Conservation (phyloP, 2,797 vertebrate genomes). For the Crax fasciolata region DNA sequence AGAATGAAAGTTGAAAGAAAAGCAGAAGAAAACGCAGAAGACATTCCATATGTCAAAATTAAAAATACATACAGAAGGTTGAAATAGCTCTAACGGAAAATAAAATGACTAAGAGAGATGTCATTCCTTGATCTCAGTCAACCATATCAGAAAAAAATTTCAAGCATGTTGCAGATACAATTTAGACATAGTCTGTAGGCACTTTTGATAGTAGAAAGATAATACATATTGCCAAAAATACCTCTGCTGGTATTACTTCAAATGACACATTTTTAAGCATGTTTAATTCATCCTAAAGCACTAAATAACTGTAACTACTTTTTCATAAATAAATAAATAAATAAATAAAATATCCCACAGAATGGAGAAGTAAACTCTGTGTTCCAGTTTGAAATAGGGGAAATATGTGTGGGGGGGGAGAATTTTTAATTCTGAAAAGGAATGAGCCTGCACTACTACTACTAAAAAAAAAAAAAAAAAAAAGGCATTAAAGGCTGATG, state of each 20-base stretch:
- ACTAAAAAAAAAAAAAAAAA: neutral
- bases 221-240: neutral
- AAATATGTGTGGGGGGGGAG: neutral
- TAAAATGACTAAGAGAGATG: neutral
- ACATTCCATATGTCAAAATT: neutral
- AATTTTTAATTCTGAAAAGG: neutral
- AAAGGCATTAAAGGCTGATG: neutral
- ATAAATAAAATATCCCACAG: neutral
- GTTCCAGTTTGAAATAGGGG: neutral
- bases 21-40: neutral
- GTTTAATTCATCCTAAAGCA: conserved; percentile 3
- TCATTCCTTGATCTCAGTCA: conserved; percentile 19
- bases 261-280: conserved; percentile 7
- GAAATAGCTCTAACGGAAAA: conserved; percentile 1
- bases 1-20: neutral
- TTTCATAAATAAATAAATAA: neutral
- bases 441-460: neutral
- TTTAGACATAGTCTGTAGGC: conserved; percentile 10
- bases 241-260: conserved; percentile 1
- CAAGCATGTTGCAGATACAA: neutral
- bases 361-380: neutral
- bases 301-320: neutral
- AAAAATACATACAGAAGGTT: neutral
- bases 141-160: conserved; percentile 31
- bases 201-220: conserved; percentile 14